phyloP scores from a whole-genome alignment of 2,797 vertebrate genomes.

The Astyanax mexicanus region DNA sequence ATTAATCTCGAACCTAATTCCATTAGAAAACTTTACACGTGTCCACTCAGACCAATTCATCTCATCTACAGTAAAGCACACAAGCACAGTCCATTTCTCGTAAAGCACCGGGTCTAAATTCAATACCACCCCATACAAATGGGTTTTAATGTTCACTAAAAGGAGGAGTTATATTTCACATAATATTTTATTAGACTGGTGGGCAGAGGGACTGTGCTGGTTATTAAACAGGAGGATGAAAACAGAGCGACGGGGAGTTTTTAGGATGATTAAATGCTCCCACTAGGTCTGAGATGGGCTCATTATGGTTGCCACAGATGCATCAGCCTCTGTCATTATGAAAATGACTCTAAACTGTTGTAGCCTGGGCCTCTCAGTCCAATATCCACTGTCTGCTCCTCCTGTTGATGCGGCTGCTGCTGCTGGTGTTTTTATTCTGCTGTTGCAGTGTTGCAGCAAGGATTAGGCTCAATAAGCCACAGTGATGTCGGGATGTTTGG shows the following conservation, averaged over 20 bases:
- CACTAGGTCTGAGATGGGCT: constrained; percentile 69
- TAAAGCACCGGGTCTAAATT: constrained; percentile 45
- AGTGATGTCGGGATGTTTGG: background rate
- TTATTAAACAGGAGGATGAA: constrained; percentile 65
- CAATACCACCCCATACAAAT: constrained; percentile 60
- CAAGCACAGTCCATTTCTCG: constrained; percentile 22
- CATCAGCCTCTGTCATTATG: constrained; percentile 75
- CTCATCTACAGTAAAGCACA: constrained; percentile 10
- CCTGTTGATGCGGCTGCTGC: constrained; percentile 9
- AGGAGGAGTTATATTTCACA: constrained; percentile 65
- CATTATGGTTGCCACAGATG: constrained; percentile 75
- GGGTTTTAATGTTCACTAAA: constrained; percentile 57
- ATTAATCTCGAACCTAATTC: constrained; percentile 6
- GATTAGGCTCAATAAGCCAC: background rate
- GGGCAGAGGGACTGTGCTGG: constrained; percentile 66
- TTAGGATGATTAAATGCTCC: constrained; percentile 74
- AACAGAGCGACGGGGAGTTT: constrained; percentile 47
- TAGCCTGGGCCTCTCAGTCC: constrained; percentile 64
- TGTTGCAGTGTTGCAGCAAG: background rate
- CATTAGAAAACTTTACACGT: constrained; percentile 5
- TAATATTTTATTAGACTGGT: constrained; percentile 74
- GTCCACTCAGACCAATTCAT: background rate
- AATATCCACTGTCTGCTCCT: constrained; percentile 32
- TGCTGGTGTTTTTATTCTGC: constrained; percentile 7
- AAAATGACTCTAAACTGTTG: constrained; percentile 71